These are phyloP conservation scores for Mythimna loreyi DNA, from an alignment of 2,888 invertebrate species.

Conservation along the genomic window DNA sequence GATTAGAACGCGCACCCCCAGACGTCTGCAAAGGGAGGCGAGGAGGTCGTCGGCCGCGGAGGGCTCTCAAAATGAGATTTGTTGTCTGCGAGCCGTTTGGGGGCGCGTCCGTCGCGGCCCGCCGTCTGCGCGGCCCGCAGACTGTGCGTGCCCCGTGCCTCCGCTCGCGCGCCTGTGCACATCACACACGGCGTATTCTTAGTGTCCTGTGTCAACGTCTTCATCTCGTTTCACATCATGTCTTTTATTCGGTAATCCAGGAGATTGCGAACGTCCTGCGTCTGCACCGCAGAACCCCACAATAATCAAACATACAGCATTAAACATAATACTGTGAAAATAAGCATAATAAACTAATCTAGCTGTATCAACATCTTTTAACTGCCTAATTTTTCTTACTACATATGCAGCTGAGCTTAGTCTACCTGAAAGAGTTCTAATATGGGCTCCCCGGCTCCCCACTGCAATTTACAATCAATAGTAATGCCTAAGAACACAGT, in stretches of 20 bases:
- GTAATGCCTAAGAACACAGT: no score
- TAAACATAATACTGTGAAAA: no score
- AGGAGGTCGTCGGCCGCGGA: constrained; percentile 31
- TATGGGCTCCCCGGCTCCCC: no score
- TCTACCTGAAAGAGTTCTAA: no score
- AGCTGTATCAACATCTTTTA: no score
- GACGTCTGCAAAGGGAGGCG: constrained; percentile 29
- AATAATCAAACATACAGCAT: no score
- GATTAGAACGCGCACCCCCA: not conserved
- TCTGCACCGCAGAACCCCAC: no score
- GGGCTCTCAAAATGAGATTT: constrained; percentile 28
- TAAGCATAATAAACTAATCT: no score
- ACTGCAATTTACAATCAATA: no score
- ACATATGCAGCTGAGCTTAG: no score
- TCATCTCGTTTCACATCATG: not conserved
- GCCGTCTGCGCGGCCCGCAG: not conserved
- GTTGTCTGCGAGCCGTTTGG: constrained; percentile 18
- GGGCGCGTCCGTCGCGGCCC: not conserved
- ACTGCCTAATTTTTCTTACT: no score
- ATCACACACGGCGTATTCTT: not conserved
- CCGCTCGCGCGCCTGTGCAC: no score
- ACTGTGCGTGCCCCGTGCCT: not conserved
- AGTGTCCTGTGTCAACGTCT: not conserved
- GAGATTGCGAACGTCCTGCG: not conserved
- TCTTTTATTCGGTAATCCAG: not conserved